These are phyloP conservation scores for Stigmatopora nigra DNA, from an alignment of 2,113 vertebrate genomes.

Conservation along the genomic window DNA sequence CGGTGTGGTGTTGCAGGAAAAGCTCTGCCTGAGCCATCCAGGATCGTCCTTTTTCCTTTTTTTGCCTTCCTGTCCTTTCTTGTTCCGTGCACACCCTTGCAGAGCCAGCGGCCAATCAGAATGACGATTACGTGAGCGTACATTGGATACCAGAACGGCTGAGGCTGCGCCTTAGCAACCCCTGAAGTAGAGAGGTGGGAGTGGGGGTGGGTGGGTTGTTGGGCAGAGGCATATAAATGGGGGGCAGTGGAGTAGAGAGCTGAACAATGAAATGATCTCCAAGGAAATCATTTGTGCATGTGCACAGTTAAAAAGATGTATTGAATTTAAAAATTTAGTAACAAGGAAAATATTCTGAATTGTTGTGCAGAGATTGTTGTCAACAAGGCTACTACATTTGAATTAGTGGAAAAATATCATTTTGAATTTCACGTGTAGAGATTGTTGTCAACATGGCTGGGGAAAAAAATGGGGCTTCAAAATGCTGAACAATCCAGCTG, in stretches of 20 bases:
- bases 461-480: too few relatives aligned
- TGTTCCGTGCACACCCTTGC: slow-evolving; percentile 35
- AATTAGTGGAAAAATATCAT: too few relatives aligned
- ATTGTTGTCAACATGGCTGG: too few relatives aligned
- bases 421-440: too few relatives aligned
- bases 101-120: slow-evolving; percentile 58
- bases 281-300: slow-evolving; percentile 6
- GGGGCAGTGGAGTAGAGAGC: slow-evolving; percentile 33
- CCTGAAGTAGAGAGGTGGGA: slow-evolving; percentile 12
- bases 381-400: too few relatives aligned
- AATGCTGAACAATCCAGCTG: too few relatives aligned
- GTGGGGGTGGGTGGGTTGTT: slow-evolving; percentile 20
- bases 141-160: slow-evolving; percentile 66
- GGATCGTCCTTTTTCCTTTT: slow-evolving; percentile 41
- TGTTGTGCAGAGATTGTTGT: too few relatives aligned
- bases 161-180: slow-evolving; percentile 62
- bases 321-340: not conserved
- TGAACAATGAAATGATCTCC: slow-evolving; percentile 32
- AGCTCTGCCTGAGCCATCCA: slow-evolving; percentile 51
- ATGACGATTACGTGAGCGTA: slow-evolving; percentile 45
- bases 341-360: not conserved
- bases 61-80: slow-evolving; percentile 11
- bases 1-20: slow-evolving; percentile 36
- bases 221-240: slow-evolving; percentile 22
- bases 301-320: slow-evolving; percentile 5